Percentiles rank a stretch among this genome's conserved stretches.
Evolutionary conservation across 2,113 vertebrate genomes (phyloP).

Genomic region (Plecturocebus donacophilus): DNA sequence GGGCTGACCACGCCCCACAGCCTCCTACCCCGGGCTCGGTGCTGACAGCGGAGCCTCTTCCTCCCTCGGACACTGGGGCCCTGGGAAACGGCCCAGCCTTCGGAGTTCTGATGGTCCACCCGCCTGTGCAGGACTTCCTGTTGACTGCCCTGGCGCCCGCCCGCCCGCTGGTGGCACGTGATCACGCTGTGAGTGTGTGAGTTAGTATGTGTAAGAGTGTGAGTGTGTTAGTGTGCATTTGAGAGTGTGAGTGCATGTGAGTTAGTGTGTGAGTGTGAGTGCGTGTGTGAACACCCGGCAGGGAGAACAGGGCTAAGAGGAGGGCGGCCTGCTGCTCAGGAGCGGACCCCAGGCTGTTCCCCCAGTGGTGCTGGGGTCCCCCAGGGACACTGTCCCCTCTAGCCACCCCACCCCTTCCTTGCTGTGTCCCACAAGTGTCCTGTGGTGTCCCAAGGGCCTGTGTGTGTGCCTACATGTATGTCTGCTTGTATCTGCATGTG

Average conservation of each 20-base stretch:
- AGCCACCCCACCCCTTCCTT: not conserved
- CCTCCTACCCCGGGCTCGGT: not conserved
- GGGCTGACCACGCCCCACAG: not conserved
- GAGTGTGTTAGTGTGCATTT: no score
- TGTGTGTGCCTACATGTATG: not conserved
- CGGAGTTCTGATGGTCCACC: not conserved
- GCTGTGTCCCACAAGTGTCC: not conserved
- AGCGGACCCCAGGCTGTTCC: not conserved
- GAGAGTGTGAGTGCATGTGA: no score
- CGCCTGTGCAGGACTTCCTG: conserved; percentile 13
- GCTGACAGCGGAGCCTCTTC: not conserved
- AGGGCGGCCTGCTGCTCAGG: not conserved
- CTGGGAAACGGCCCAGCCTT: not conserved
- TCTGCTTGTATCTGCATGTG: no score
- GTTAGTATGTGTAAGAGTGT: no score
- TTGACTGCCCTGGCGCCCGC: not conserved
- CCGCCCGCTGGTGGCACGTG: not conserved
- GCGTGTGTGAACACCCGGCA: no score
- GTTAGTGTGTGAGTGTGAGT: no score
- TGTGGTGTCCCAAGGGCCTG: not conserved
- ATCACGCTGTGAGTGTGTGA: not conserved
- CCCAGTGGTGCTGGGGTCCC: fast-evolving
- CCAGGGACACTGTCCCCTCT: no score
- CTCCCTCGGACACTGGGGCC: not conserved
- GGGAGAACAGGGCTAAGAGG: not conserved